These are phyloP conservation scores for Amia ocellicauda DNA, from an alignment of 2,113 vertebrate genomes.

Conservation along the genomic window DNA sequence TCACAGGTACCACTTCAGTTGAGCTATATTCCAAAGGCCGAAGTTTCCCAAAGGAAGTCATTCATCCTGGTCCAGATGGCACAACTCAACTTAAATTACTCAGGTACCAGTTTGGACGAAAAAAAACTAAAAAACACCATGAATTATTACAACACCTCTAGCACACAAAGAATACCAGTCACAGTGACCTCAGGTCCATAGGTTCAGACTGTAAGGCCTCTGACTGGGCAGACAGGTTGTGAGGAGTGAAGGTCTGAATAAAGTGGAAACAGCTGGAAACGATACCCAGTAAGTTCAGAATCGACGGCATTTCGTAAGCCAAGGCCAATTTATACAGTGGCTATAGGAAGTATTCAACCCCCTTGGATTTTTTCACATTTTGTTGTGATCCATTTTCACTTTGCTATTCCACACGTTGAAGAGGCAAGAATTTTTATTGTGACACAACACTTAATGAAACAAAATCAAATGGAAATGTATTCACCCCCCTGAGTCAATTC, in stretches of 20 bases:
- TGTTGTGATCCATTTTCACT: too few species aligned
- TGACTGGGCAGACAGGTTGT: not conserved
- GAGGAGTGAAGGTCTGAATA: conserved; percentile 12
- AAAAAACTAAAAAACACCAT: not conserved
- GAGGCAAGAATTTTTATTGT: too few species aligned
- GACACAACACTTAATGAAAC: too few species aligned
- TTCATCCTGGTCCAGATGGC: not conserved
- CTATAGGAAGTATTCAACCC: too few species aligned
- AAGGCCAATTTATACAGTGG: too few species aligned
- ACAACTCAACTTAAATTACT: not conserved
- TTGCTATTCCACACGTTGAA: too few species aligned
- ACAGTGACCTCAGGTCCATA: not conserved
- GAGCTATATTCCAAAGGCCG: too few species aligned
- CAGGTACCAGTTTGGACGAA: not conserved
- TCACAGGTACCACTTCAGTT: too few species aligned
- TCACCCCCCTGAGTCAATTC: too few species aligned
- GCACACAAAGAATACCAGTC: not conserved
- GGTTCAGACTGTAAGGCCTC: not conserved
- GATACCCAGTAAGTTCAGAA: not conserved
- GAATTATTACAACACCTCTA: not conserved
- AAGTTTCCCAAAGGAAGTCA: too few species aligned
- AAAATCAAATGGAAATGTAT: too few species aligned
- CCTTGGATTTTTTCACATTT: too few species aligned
- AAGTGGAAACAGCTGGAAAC: not conserved
- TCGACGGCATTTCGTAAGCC: not conserved